Conservation (phyloP, 2,797 vertebrate species). For the Poecilia picta region DNA sequence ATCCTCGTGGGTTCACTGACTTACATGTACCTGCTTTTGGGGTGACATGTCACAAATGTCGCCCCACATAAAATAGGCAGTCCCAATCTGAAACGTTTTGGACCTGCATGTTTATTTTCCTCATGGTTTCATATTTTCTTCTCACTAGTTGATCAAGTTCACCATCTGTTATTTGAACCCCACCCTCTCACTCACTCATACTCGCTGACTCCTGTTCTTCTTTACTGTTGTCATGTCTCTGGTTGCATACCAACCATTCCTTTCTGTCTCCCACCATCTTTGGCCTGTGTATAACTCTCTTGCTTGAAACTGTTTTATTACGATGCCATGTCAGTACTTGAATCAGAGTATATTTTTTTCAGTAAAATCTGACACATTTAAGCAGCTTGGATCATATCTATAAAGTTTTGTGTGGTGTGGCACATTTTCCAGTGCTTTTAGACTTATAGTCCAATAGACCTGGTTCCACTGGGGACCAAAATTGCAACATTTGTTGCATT, state of each 20-base stretch:
- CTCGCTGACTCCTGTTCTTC: background rate
- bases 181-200: background rate
- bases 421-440: background rate
- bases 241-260: background rate
- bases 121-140: background rate
- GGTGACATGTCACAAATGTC: no score
- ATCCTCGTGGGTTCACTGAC: background rate
- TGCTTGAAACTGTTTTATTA: background rate
- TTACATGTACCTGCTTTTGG: background rate
- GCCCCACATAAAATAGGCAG: background rate
- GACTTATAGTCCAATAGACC: no score
- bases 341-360: background rate
- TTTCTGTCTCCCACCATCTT: background rate
- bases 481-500: no score
- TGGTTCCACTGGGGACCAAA: no score
- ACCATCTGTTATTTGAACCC: background rate
- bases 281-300: background rate
- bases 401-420: background rate
- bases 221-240: background rate
- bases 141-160: background rate
- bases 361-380: background rate
- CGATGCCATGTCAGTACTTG: background rate
- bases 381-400: background rate
- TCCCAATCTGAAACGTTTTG: background rate
- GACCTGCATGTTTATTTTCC: background rate